A percentile compares a stretch with the other conserved stretches of the same genome.
These are phyloP conservation scores for Schizotus pectinicornis DNA, from an alignment of 2,888 invertebrate genomes.

Conservation along the genomic window DNA sequence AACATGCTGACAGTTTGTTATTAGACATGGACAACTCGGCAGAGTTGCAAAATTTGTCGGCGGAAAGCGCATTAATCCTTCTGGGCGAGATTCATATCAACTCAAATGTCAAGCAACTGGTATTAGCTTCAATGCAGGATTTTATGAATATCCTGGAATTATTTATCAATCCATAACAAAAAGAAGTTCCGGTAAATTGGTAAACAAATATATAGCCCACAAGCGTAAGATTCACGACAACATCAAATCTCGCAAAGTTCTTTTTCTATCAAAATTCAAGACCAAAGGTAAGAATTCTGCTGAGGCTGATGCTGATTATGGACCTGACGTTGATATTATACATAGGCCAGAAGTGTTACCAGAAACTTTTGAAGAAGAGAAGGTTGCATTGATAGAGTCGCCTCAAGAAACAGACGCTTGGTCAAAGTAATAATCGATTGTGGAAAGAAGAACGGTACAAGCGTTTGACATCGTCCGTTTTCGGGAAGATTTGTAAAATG, in stretches of 20 bases:
- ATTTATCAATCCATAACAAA: too few species aligned
- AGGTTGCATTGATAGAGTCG: not conserved
- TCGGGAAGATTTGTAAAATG: conserved; percentile 42
- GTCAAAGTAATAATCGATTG: conserved; percentile 35
- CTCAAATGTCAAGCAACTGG: too few species aligned
- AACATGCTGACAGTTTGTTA: too few species aligned
- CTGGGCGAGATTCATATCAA: too few species aligned
- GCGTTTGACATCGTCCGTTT: conserved; percentile 47
- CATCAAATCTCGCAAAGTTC: not conserved
- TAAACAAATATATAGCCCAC: not conserved
- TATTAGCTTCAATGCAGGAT: too few species aligned
- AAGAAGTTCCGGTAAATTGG: not conserved
- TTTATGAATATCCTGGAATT: too few species aligned
- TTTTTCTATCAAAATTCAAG: not conserved
- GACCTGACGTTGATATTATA: not conserved
- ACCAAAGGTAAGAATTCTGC: not conserved
- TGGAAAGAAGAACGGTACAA: conserved; percentile 44
- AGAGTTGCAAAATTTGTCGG: too few species aligned
- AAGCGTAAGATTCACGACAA: not conserved
- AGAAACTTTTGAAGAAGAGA: not conserved
- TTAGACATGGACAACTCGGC: too few species aligned
- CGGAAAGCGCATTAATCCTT: too few species aligned
- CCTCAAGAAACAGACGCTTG: not conserved
- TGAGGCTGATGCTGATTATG: not conserved
- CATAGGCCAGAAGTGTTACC: not conserved